Evolutionary conservation across 2,797 vertebrate genomes (phyloP).

Genomic region (Dromococcyx pavoninus): DNA sequence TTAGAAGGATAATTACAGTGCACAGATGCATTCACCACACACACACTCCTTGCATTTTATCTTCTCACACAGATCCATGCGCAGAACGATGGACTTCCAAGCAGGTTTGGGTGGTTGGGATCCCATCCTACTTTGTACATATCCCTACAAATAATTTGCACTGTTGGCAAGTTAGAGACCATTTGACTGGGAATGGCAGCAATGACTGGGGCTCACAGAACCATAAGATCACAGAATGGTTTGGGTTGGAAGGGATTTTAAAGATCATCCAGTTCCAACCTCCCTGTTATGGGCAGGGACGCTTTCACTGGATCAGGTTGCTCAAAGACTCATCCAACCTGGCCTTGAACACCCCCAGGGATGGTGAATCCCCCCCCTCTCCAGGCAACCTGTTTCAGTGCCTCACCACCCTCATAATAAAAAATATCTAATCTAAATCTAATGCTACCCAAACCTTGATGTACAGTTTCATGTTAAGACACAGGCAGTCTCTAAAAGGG

Average conservation of each 20-base stretch:
- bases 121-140: fast-evolving
- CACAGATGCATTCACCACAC: background rate
- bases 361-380: no score
- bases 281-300: no score
- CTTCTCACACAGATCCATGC: background rate
- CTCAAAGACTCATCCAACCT: no score
- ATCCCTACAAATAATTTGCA: background rate
- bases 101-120: background rate
- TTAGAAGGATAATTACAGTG: background rate
- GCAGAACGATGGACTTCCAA: background rate
- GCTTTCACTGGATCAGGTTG: no score
- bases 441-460: background rate
- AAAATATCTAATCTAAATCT: no score
- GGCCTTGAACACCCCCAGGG: no score
- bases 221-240: no score
- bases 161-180: background rate
- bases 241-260: no score
- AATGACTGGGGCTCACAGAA: no score
- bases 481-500: background rate
- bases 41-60: background rate
- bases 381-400: no score
- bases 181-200: background rate
- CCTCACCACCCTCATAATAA: no score
- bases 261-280: no score
- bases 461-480: background rate